These are phyloP conservation scores for Rhabdornis inornatus DNA, from an alignment of 2,113 vertebrate genomes.

Conservation along the genomic window DNA sequence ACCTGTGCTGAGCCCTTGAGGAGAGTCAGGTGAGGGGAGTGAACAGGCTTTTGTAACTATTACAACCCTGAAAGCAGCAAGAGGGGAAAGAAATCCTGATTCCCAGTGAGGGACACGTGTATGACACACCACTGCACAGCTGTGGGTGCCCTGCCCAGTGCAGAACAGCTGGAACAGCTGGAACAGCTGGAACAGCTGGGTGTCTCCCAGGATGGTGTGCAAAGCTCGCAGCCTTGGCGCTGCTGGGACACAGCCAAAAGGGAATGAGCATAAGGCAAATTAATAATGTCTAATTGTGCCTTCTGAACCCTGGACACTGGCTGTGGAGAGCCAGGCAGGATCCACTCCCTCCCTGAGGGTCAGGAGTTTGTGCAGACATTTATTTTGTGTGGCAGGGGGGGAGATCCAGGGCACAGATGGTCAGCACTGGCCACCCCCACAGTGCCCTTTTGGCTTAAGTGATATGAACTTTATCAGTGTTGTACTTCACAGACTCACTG, in stretches of 20 bases:
- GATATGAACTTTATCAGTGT: rapidly evolving
- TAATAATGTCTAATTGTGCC: not conserved
- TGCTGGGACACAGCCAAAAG: not conserved
- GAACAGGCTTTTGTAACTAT: not conserved
- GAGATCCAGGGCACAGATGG: not conserved
- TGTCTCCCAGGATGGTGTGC: not conserved
- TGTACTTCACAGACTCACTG: rapidly evolving
- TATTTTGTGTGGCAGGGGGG: not conserved
- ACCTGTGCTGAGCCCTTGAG: not conserved
- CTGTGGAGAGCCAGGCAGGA: not conserved
- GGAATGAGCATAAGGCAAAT: not conserved
- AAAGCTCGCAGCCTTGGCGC: not conserved
- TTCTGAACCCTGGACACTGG: not conserved
- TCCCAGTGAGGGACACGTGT: not conserved
- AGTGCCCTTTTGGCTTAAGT: not conserved
- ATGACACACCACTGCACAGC: not conserved
- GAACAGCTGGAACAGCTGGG: not conserved
- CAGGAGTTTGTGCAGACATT: not conserved
- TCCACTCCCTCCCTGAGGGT: not conserved
- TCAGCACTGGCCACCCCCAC: rapidly evolving
- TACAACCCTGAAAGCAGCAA: not conserved
- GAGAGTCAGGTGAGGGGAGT: not conserved
- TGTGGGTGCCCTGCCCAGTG: not conserved
- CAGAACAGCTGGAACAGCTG: not conserved
- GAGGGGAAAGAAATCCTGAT: not conserved